Percentiles rank a stretch among this genome's conserved stretches.
Evolutionary conservation across 2,888 invertebrate genomes (phyloP).

Genomic region (Chironomus tentans): DNA sequence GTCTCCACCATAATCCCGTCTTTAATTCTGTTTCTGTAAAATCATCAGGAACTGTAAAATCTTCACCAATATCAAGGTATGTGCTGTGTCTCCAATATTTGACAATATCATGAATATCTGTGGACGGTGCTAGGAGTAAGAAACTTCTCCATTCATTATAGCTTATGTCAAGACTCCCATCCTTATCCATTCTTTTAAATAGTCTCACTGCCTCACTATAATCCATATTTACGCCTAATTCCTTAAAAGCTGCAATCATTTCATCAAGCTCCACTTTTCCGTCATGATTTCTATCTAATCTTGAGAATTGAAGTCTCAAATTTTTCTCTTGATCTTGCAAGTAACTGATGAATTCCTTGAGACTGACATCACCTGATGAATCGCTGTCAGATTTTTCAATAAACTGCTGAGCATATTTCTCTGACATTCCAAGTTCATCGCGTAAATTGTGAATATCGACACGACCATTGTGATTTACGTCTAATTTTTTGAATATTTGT

Average conservation of each 20-base stretch:
- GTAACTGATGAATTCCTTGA: constrained; percentile 91
- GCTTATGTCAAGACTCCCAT: constrained; percentile 89
- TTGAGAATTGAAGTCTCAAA: constrained; percentile 81
- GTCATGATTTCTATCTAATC: constrained; percentile 92
- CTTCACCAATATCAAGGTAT: constrained; percentile 95
- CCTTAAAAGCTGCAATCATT: constrained; percentile 85
- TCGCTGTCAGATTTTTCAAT: constrained; percentile 75
- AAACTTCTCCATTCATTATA: constrained; percentile 98
- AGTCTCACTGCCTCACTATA: constrained; percentile 76
- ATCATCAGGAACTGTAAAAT: constrained; percentile 96
- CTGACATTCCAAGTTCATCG: not conserved
- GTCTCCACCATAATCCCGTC: constrained; percentile 99
- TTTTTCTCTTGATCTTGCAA: constrained; percentile 94
- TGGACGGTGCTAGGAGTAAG: constrained; percentile 83
- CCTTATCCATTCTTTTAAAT: constrained; percentile 93
- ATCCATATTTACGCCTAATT: constrained; percentile 82
- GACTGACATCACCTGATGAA: constrained; percentile 78
- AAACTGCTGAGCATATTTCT: constrained; percentile 57
- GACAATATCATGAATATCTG: constrained; percentile 86
- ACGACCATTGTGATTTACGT: constrained; percentile 87
- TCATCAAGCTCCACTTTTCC: constrained; percentile 89
- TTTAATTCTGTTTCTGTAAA: constrained; percentile 92
- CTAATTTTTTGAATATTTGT: constrained; percentile 78
- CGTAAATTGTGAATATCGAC: constrained; percentile 86
- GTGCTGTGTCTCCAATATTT: constrained; percentile 96